These are phyloP conservation scores for Phylloscopus trochiloides DNA, from an alignment of 2,113 vertebrate species.

Conservation along the genomic window DNA sequence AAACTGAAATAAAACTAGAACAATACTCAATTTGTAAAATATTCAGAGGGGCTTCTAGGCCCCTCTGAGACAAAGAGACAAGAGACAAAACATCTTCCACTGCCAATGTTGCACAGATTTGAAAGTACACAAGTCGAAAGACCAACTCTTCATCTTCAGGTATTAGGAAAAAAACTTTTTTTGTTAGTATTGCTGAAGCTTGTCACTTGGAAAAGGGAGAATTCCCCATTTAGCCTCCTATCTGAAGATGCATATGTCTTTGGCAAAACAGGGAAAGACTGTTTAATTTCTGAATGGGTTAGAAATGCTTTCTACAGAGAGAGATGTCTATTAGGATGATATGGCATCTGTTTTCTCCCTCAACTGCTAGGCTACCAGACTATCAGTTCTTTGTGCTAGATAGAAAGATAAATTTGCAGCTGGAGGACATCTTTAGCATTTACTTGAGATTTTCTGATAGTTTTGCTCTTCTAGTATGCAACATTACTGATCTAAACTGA, in stretches of 20 bases:
- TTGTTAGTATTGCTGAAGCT: not conserved
- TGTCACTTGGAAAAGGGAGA: not conserved
- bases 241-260: not conserved
- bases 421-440: constrained; percentile 33
- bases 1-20: not conserved
- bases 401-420: constrained; percentile 19
- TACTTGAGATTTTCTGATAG: constrained; percentile 38
- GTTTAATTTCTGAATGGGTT: not conserved
- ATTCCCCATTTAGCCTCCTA: not conserved
- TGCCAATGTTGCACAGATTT: not conserved
- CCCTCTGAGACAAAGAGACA: too few relatives aligned
- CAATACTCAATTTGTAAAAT: not conserved
- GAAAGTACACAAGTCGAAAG: not conserved
- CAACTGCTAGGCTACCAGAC: not conserved
- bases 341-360: constrained; percentile 1
- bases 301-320: not conserved
- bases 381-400: not conserved
- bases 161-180: not conserved
- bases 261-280: not conserved
- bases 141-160: not conserved
- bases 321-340: not conserved
- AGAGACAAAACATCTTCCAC: not conserved
- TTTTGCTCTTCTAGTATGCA: not conserved
- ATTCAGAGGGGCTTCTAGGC: not conserved
- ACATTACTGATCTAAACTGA: constrained; percentile 11